Percentiles rank a stretch among this genome's conserved stretches.
These are phyloP conservation scores for Brachystomella parvula DNA, from an alignment of 1,140 invertebrate species.

Conservation along the genomic window DNA sequence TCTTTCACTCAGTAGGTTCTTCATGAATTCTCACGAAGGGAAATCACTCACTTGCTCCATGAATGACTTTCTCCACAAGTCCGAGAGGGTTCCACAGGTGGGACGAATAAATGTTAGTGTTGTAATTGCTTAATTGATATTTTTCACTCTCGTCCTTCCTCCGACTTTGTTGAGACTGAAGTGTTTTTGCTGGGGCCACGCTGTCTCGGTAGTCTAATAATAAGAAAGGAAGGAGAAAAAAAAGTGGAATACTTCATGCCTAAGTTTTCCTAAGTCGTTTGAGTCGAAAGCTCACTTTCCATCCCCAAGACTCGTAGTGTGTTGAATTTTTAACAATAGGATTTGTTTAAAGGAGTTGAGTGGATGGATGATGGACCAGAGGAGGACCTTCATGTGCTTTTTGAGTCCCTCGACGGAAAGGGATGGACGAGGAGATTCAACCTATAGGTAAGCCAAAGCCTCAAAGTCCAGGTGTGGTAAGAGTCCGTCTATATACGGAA, in stretches of 20 bases:
- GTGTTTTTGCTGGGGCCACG: slow-evolving; percentile 9
- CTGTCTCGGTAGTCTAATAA: slow-evolving; percentile 11
- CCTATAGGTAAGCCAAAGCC: neutral
- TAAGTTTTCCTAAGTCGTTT: too few relatives aligned
- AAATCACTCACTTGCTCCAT: too few relatives aligned
- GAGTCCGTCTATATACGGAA: neutral
- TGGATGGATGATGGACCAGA: too few relatives aligned
- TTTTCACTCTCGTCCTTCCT: neutral
- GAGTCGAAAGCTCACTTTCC: slow-evolving; percentile 1
- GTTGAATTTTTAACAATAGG: slow-evolving; percentile 9
- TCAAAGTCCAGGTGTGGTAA: neutral
- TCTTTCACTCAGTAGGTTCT: too few relatives aligned
- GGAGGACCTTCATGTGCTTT: neutral
- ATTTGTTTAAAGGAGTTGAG: neutral
- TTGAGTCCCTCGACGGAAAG: neutral
- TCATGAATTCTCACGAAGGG: too few relatives aligned
- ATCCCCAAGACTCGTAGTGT: neutral
- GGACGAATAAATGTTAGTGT: too few relatives aligned
- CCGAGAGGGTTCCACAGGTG: too few relatives aligned
- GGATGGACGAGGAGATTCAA: neutral
- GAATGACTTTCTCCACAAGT: neutral
- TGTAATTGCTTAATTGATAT: slow-evolving; percentile 4
- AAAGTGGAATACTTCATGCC: too few relatives aligned
- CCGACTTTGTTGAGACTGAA: neutral
- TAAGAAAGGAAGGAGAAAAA: slow-evolving; percentile 7